These are phyloP conservation scores for Varanus komodoensis DNA, from an alignment of 2,113 vertebrate species.

Conservation along the genomic window DNA sequence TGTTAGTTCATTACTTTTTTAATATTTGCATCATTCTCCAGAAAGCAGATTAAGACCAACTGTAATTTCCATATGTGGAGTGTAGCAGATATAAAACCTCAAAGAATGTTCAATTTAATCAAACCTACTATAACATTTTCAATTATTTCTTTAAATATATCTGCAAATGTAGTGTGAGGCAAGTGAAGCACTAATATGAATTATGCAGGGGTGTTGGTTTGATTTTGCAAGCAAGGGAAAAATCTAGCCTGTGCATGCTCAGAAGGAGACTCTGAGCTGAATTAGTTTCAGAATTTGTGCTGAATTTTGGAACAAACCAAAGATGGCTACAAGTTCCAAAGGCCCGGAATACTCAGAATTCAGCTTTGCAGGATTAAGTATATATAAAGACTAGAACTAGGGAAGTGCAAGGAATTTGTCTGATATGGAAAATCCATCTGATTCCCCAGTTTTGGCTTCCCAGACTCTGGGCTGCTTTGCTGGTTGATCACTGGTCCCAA, in stretches of 20 bases:
- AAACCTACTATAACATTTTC: slow-evolving; percentile 63
- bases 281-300: neutral
- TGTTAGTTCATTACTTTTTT: slow-evolving; percentile 82
- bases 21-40: slow-evolving; percentile 78
- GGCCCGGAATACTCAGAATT: neutral
- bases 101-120: slow-evolving; percentile 74
- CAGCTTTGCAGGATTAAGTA: too few species aligned
- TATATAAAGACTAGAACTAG: too few species aligned
- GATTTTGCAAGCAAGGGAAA: neutral
- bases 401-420: too few species aligned
- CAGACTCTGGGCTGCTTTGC: too few species aligned
- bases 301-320: neutral
- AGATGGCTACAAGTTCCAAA: neutral
- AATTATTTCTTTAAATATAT: slow-evolving; percentile 52
- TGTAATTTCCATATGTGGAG: slow-evolving; percentile 76
- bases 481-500: too few species aligned
- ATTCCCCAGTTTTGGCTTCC: too few species aligned
- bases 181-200: slow-evolving; percentile 51
- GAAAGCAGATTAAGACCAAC: slow-evolving; percentile 76
- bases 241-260: too few species aligned
- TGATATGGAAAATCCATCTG: too few species aligned
- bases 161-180: slow-evolving; percentile 55
- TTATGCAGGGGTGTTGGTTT: slow-evolving; percentile 20
- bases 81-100: slow-evolving; percentile 68
- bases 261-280: neutral